Evolutionary conservation across 2,888 invertebrate genomes (phyloP), one percentile per base, ranked within the genome.

Genomic region (Epinotia ramella): DNA sequence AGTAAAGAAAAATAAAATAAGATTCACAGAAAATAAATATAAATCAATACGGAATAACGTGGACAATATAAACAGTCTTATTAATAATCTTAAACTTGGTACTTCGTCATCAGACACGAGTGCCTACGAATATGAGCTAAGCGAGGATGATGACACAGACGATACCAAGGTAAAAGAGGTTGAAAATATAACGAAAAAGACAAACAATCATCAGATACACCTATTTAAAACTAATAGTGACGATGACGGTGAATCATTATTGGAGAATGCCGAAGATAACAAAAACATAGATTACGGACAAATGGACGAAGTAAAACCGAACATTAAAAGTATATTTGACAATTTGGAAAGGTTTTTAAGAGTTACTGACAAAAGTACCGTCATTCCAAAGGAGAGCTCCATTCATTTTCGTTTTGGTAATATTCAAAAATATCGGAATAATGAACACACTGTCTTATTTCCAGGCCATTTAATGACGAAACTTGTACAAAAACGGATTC

Each of bases 81-180:
- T 66, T 28, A 4, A 33, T 9, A 33, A 66, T 5, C 28, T 53
- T 11, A n/a, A 4, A 11, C 6, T 11, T 53, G 6, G 13, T 46
- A 12, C 3, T 16, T 49, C 53, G 5, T 53, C 66, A 2, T n/a
- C 53, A 28, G 66, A 66, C 53, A 53, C 53, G 2, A 66, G 53
- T 53, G 5, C 53, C 53, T n/a, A 33, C 5, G 66, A 66, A 66
- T 66, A 66, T 20, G 65, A 65, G 13, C 20, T n/a, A 9, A 64
- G 13, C 20, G 44, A 7, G 13, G 46, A 46, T 46, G 7, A 33
- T 13, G 44, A 44, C 7, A 11, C 20, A 13, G 44, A 46, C 46
- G 24, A 7, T 13, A n/a, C 46, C 13, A 20, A 11, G 13, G 18
- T 33, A 62, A 16, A 62, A 62, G 2, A 1, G 12, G 6, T 16